Percentiles rank a stretch among this genome's conserved stretches.
Conservation (phyloP, 2,797 vertebrate species). For the Myotis myotis region DNA sequence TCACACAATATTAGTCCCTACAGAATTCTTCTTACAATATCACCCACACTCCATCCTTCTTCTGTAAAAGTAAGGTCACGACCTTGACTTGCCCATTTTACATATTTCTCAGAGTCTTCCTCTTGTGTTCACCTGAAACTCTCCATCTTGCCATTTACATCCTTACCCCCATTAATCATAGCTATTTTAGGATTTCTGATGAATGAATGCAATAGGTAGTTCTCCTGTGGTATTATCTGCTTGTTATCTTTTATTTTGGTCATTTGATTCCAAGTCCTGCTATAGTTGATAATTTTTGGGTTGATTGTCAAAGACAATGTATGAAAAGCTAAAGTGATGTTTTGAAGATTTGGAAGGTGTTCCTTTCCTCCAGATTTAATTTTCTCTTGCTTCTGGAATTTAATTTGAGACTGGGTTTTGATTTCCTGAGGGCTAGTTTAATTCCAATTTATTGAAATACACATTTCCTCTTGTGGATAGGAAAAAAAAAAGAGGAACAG, state of each 20-base stretch:
- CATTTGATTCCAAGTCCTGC: background rate
- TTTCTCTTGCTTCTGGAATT: background rate
- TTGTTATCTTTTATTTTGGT: background rate
- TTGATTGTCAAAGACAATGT: background rate
- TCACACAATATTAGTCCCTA: background rate
- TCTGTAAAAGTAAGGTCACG: background rate
- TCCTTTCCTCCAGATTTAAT: slow-evolving; percentile 5
- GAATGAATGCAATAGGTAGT: background rate
- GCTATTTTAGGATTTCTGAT: background rate
- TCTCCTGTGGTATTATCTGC: background rate
- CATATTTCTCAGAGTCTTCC: background rate
- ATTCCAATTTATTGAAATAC: background rate
- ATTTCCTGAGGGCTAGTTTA: background rate
- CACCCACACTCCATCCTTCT: background rate
- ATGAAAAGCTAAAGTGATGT: background rate
- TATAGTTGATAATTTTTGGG: background rate
- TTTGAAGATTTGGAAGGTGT: background rate
- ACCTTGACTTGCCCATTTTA: background rate
- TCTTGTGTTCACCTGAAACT: background rate
- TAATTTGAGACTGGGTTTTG: slow-evolving; percentile 5
- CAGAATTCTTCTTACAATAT: background rate
- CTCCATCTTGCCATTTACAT: background rate
- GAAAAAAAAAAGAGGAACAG: background rate
- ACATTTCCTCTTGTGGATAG: background rate
- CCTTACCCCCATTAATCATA: background rate